phyloP scores from a whole-genome alignment of 2,888 invertebrate species.

The Sinhomidia bicolor region DNA sequence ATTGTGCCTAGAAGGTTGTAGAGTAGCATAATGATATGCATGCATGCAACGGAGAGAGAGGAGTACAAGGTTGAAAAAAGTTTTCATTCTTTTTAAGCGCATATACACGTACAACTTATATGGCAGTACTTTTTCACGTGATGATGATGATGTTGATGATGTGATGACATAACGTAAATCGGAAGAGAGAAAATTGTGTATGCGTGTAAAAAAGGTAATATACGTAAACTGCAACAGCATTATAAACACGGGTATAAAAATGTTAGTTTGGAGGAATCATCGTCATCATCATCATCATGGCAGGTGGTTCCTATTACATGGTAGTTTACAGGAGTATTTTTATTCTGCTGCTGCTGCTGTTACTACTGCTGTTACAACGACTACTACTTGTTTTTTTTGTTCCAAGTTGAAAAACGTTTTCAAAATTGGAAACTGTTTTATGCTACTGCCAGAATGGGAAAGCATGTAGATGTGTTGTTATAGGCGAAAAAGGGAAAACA shows the following conservation, averaged over 20 bases:
- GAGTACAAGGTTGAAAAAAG: conserved; percentile 1
- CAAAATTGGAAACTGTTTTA: conserved; percentile 47
- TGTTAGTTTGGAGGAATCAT: not conserved
- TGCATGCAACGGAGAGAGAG: not conserved
- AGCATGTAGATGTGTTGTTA: too few species aligned
- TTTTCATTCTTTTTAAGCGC: not conserved
- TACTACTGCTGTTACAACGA: not conserved
- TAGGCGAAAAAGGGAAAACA: too few species aligned
- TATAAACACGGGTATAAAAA: too few species aligned
- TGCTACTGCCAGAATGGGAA: not conserved
- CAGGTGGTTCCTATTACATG: conserved; percentile 50
- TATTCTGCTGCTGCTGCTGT: too few species aligned
- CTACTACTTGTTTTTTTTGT: conserved; percentile 6
- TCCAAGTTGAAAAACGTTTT: not conserved
- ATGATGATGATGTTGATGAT: too few species aligned
- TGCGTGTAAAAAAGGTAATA: conserved; percentile 2
- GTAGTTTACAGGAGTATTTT: too few species aligned
- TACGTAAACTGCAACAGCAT: too few species aligned
- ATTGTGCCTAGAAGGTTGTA: not conserved
- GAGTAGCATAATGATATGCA: not conserved
- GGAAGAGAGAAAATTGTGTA: conserved; percentile 12
- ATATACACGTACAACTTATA: not conserved
- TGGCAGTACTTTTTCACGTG: conserved; percentile 20
- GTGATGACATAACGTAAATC: conserved; percentile 50
- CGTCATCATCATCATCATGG: conserved; percentile 48